These are phyloP conservation scores for Danio jaintianensis DNA, from an alignment of 2,797 vertebrate species.

Conservation along the genomic window DNA sequence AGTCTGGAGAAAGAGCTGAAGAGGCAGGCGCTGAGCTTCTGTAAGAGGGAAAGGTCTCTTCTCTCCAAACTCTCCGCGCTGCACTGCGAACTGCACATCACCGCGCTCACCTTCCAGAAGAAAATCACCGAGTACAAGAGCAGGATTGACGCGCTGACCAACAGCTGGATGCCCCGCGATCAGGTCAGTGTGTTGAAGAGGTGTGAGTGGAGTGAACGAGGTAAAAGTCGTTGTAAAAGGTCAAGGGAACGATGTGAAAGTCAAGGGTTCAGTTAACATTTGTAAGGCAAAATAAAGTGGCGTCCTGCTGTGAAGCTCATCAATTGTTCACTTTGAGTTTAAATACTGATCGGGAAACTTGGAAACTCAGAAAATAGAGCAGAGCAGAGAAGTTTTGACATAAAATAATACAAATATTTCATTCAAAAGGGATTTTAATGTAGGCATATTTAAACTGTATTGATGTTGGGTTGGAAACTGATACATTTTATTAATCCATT, in stretches of 20 bases:
- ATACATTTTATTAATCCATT: no score
- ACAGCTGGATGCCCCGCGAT: slow-evolving; percentile 80
- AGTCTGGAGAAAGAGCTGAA: slow-evolving; percentile 89
- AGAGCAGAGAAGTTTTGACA: neutral
- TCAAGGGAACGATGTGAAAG: neutral
- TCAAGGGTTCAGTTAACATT: neutral
- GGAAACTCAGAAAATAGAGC: neutral
- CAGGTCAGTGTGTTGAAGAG: slow-evolving; percentile 77
- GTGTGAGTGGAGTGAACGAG: neutral
- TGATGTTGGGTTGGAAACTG: no score
- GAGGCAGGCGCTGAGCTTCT: slow-evolving; percentile 84
- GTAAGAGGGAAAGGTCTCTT: slow-evolving; percentile 87
- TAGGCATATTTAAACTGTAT: no score
- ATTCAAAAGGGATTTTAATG: no score
- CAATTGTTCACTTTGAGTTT: neutral
- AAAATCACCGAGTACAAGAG: slow-evolving; percentile 94
- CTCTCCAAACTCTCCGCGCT: slow-evolving; percentile 88
- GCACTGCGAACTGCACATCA: slow-evolving; percentile 92
- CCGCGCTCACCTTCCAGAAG: slow-evolving; percentile 92
- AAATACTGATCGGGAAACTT: neutral
- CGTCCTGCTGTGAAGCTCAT: neutral
- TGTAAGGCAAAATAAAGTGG: neutral
- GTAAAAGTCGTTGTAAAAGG: no score
- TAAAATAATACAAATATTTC: neutral
- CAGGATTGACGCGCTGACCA: slow-evolving; percentile 88